Evolutionary conservation across 1,140 invertebrate species (phyloP).

Genomic region (Heterodera schachtii): DNA sequence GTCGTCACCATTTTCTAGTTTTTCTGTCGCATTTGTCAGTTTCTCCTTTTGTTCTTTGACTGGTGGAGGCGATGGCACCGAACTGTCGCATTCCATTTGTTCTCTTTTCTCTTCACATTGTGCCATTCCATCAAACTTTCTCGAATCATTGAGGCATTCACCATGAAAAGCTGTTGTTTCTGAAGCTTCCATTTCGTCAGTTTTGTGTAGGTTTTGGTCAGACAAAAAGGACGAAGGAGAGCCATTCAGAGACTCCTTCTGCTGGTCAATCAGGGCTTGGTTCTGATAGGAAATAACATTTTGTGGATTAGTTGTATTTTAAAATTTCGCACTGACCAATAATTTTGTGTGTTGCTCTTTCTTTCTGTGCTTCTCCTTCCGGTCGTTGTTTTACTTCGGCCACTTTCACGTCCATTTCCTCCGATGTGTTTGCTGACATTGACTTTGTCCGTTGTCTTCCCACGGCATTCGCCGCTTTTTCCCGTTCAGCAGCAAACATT

Average conservation of each 20-base stretch:
- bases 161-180: neutral
- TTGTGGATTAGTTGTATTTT: neutral
- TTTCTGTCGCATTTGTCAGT: conserved; percentile 2
- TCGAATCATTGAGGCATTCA: neutral
- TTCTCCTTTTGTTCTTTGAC: conserved; percentile 20
- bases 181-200: neutral
- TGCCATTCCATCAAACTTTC: neutral
- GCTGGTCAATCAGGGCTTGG: neutral
- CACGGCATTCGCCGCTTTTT: neutral
- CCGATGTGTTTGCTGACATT: conserved; percentile 5
- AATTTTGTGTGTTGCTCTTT: neutral
- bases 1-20: neutral
- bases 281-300: neutral
- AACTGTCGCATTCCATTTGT: conserved; percentile 55
- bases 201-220: neutral
- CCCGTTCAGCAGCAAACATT: conserved; percentile 18
- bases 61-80: conserved; percentile 50
- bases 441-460: neutral
- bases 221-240: neutral
- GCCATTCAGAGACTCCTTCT: neutral
- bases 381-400: neutral
- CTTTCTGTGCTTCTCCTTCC: neutral
- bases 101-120: conserved; percentile 18
- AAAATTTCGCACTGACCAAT: neutral
- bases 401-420: neutral